Evolutionary conservation across 2,113 vertebrate genomes (phyloP).

Genomic region (Corythornis vintsioides): DNA sequence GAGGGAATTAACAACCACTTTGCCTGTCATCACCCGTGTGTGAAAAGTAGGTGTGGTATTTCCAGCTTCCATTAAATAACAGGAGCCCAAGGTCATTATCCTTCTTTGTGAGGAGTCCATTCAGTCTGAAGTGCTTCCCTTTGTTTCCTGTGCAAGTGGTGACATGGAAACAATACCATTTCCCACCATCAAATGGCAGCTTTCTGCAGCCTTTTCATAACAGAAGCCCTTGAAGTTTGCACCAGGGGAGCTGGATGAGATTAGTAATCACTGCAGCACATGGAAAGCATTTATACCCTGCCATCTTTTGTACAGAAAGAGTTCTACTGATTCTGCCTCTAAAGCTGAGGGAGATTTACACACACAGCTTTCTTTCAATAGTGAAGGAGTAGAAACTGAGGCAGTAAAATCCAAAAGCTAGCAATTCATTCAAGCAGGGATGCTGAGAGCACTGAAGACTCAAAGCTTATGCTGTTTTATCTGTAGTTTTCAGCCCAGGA

Average conservation of each 20-base stretch:
- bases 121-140: background rate
- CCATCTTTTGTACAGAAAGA: constrained; percentile 25
- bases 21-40: constrained; percentile 32
- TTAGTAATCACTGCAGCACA: constrained; percentile 61
- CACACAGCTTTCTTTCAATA: background rate
- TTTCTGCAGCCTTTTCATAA: constrained; percentile 60
- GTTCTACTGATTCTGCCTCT: background rate
- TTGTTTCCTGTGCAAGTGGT: constrained; percentile 51
- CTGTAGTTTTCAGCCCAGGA: background rate
- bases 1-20: constrained; percentile 18
- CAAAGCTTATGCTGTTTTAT: background rate
- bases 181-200: constrained; percentile 64
- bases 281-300: constrained; percentile 16
- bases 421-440: constrained; percentile 5
- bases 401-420: constrained; percentile 28
- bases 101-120: background rate
- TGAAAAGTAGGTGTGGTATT: background rate
- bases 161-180: constrained; percentile 67
- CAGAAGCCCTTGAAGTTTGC: constrained; percentile 57
- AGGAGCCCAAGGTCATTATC: background rate
- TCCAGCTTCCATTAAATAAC: constrained; percentile 14
- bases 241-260: constrained; percentile 65
- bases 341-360: background rate
- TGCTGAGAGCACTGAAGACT: constrained; percentile 8
- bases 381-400: constrained; percentile 31